Percentiles rank a stretch among this genome's conserved stretches.
phyloP scores from a whole-genome alignment of 2,888 invertebrate species.

The Watsonalla cultraria region DNA sequence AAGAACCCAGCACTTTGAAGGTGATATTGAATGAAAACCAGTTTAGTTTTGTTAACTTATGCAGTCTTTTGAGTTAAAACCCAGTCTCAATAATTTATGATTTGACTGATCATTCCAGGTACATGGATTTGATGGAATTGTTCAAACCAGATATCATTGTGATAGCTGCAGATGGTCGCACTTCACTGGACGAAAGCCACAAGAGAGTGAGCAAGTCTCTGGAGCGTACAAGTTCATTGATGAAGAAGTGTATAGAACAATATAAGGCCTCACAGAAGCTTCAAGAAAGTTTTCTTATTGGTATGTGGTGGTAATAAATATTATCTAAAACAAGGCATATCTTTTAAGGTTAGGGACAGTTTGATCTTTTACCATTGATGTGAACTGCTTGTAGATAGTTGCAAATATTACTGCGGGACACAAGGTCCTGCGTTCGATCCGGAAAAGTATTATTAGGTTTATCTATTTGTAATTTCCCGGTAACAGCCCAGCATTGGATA shows the following conservation, averaged over 20 bases:
- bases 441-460: no score
- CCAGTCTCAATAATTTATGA: no score
- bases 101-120: conserved; percentile 61
- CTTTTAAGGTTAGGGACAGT: no score
- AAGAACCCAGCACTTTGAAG: no score
- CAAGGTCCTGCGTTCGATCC: no score
- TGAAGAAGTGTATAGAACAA: conserved; percentile 83
- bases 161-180: conserved; percentile 88
- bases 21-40: neutral
- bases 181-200: conserved; percentile 80
- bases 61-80: neutral
- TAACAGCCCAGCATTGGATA: no score
- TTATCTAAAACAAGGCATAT: neutral
- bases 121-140: conserved; percentile 87
- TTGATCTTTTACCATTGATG: no score
- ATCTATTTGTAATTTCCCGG: no score
- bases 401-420: no score
- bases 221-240: conserved; percentile 82
- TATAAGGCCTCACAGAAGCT: conserved; percentile 78
- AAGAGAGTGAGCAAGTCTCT: conserved; percentile 87
- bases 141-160: conserved; percentile 91
- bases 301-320: conserved; percentile 32
- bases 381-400: no score
- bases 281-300: conserved; percentile 62
- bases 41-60: neutral